A percentile compares a stretch with the other conserved stretches of the same genome.
phyloP scores from a whole-genome alignment of 2,888 invertebrate species.

The Beris chalybata region DNA sequence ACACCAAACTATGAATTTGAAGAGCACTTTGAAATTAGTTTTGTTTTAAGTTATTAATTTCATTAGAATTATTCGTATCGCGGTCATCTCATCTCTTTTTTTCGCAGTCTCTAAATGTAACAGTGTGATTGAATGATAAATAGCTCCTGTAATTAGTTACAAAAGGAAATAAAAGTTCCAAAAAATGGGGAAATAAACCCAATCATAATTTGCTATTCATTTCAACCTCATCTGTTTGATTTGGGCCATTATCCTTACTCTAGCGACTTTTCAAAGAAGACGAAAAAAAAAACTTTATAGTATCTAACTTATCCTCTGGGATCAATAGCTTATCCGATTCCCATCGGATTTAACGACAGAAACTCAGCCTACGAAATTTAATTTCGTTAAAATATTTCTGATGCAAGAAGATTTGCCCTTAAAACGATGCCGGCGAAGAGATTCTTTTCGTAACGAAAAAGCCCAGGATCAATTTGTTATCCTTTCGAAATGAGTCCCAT shows the following conservation, averaged over 20 bases:
- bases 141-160: no score
- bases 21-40: no score
- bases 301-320: not conserved
- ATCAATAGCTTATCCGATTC: slow-evolving; percentile 13
- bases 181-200: no score
- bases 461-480: slow-evolving; percentile 28
- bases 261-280: slow-evolving; percentile 14
- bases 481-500: slow-evolving; percentile 17
- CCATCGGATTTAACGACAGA: not conserved
- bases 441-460: not conserved
- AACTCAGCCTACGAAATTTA: slow-evolving; percentile 17
- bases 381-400: slow-evolving; percentile 29
- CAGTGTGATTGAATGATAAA: no score
- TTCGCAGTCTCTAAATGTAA: no score
- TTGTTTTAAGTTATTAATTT: no score
- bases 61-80: no score
- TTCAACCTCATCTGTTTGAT: not conserved
- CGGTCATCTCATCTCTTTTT: no score
- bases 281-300: slow-evolving; percentile 8
- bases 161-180: no score
- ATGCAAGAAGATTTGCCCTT: not conserved
- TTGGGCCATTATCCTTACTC: not conserved
- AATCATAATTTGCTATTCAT: no score
- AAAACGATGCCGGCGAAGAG: no score
- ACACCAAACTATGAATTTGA: no score